These are phyloP conservation scores for Battus philenor DNA, from an alignment of 1,140 invertebrate species.

Conservation along the genomic window DNA sequence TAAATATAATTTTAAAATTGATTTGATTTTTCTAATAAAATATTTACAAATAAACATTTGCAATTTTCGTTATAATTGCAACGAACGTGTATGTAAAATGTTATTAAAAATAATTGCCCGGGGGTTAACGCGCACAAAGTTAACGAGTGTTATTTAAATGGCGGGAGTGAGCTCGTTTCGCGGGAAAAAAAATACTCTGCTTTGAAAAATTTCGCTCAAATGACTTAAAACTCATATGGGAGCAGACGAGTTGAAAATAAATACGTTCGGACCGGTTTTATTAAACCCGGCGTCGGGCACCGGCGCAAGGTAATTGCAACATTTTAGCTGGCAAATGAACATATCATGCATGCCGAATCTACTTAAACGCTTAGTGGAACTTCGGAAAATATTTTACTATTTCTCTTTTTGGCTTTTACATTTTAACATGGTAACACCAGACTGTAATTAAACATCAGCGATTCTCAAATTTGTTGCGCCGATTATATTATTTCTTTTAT, in stretches of 20 bases:
- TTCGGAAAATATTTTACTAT: too few relatives aligned
- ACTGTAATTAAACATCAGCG: too few relatives aligned
- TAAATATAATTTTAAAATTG: too few relatives aligned
- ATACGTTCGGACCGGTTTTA: constrained; percentile 37
- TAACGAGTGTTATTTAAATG: constrained; percentile 66
- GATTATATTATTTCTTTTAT: too few relatives aligned
- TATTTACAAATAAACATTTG: too few relatives aligned
- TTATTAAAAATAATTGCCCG: constrained; percentile 55
- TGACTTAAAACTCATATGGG: constrained; percentile 63
- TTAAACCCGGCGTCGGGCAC: constrained; percentile 48
- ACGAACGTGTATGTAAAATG: constrained; percentile 34
- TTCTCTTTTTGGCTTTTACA: too few relatives aligned
- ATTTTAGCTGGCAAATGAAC: constrained; percentile 26
- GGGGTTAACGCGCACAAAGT: constrained; percentile 47
- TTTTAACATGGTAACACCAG: too few relatives aligned
- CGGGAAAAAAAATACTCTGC: constrained; percentile 47
- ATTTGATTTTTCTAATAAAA: too few relatives aligned
- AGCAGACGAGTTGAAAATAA: constrained; percentile 41
- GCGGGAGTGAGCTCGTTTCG: constrained; percentile 34
- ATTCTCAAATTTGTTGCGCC: too few relatives aligned
- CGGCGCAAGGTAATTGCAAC: constrained; percentile 44
- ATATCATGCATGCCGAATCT: constrained; percentile 2
- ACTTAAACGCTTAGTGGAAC: constrained; percentile 1
- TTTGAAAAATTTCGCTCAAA: constrained; percentile 62
- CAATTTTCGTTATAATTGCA: too few relatives aligned